Conservation (phyloP, 2,888 invertebrate genomes). For the Baronia brevicornis region DNA sequence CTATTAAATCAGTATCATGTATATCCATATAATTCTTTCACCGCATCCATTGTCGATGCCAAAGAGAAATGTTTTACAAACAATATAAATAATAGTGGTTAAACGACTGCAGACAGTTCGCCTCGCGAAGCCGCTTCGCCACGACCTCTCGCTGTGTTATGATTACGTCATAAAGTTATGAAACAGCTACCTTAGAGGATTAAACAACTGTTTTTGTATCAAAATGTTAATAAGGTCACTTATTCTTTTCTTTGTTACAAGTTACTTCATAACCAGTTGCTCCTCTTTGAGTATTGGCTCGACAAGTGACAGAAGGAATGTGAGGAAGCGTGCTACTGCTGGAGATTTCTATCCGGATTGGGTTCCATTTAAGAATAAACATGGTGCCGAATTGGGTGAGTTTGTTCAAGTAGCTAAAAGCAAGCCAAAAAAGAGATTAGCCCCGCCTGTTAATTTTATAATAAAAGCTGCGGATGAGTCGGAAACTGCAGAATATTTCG, state of each 20-base stretch:
- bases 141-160: conserved; percentile 27
- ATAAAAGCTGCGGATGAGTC: conserved; percentile 49
- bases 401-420: conserved; percentile 43
- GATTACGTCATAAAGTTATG: conserved; percentile 24
- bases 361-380: conserved; percentile 66
- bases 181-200: conserved; percentile 22
- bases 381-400: conserved; percentile 54
- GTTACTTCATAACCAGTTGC: too few relatives aligned
- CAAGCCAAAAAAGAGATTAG: conserved; percentile 58
- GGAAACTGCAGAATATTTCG: conserved; percentile 48
- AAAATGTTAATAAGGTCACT: conserved; percentile 15
- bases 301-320: conserved; percentile 43
- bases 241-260: conserved; percentile 27
- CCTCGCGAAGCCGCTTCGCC: conserved; percentile 42
- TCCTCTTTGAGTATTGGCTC: conserved; percentile 41
- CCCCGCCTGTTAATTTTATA: conserved; percentile 49
- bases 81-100: conserved; percentile 71
- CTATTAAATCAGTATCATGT: conserved; percentile 5
- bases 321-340: conserved; percentile 42
- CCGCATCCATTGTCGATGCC: conserved; percentile 33
- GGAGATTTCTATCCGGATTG: conserved; percentile 58
- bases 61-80: conserved; percentile 60
- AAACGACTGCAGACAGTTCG: conserved; percentile 49
- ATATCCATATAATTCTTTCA: conserved; percentile 43
- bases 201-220: not conserved